A percentile compares a stretch with the other conserved stretches of the same genome.
These are phyloP conservation scores for Epiblema foenella DNA, from an alignment of 2,888 invertebrate species.

Conservation along the genomic window DNA sequence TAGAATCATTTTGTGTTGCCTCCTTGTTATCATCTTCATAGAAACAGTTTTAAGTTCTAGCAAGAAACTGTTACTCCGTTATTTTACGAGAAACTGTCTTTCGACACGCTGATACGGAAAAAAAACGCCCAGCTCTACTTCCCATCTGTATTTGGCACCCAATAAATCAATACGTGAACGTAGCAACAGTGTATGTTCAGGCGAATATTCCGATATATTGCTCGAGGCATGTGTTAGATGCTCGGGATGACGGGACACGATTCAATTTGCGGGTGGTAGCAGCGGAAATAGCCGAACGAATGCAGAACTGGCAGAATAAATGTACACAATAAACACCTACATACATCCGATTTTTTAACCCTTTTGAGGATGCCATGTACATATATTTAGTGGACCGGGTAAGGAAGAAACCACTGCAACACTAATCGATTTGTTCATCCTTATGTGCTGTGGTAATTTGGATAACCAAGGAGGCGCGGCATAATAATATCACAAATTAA, in stretches of 20 bases:
- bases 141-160: neutral
- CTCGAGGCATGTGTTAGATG: conserved; percentile 8
- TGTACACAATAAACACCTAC: neutral
- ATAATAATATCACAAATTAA: neutral
- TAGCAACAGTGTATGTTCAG: neutral
- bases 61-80: too few relatives aligned
- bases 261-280: conserved; percentile 30
- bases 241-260: conserved; percentile 14
- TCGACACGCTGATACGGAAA: too few relatives aligned
- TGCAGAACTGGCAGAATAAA: neutral
- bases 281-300: conserved; percentile 17
- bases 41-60: too few relatives aligned
- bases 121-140: too few relatives aligned
- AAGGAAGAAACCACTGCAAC: too few relatives aligned
- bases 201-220: conserved; percentile 14
- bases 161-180: conserved; percentile 4
- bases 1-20: too few relatives aligned
- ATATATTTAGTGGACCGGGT: too few relatives aligned
- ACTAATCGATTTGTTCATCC: neutral
- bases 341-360: neutral
- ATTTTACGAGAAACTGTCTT: too few relatives aligned
- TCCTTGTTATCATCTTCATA: too few relatives aligned
- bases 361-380: neutral
- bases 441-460: neutral
- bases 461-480: too few relatives aligned